phyloP scores from a whole-genome alignment of 2,797 vertebrate genomes.

The Pseudomugil tenellus region DNA sequence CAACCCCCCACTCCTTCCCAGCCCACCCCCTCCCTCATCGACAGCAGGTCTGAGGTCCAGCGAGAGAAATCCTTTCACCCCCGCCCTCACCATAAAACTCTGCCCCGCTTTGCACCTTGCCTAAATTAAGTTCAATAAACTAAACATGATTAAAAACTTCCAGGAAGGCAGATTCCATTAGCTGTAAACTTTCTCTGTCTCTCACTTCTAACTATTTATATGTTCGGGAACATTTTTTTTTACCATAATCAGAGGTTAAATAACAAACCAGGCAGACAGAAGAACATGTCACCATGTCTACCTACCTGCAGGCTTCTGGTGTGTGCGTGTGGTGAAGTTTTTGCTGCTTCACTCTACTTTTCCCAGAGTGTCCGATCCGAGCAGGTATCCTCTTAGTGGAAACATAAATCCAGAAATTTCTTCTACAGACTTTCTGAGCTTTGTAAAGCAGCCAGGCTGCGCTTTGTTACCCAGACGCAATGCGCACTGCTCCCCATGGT shows the following conservation, averaged over 20 bases:
- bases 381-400: slow-evolving; percentile 46
- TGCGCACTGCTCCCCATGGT: slow-evolving; percentile 28
- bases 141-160: slow-evolving; percentile 12
- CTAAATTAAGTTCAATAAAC: slow-evolving; percentile 25
- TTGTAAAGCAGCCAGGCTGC: slow-evolving; percentile 22
- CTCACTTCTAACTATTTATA: not conserved
- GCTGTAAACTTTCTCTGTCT: not conserved
- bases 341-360: slow-evolving; percentile 27
- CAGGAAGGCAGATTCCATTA: not conserved
- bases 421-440: slow-evolving; percentile 19
- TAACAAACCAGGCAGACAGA: not conserved
- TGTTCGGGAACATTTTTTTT: not conserved
- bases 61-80: slow-evolving; percentile 22
- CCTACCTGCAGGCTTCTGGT: slow-evolving; percentile 40
- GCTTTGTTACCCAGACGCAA: slow-evolving; percentile 19
- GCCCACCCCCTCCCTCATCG: not conserved
- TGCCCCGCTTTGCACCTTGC: slow-evolving; percentile 20
- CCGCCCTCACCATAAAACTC: slow-evolving; percentile 13
- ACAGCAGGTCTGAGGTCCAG: slow-evolving; percentile 40
- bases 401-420: slow-evolving; percentile 37
- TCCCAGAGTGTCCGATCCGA: slow-evolving; percentile 22
- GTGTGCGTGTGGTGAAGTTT: not conserved
- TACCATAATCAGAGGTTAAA: not conserved
- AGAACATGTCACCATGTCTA: not conserved
- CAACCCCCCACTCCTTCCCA: slow-evolving; percentile 33